phyloP scores from a whole-genome alignment of 2,113 vertebrate species.

The Aegithalos caudatus region DNA sequence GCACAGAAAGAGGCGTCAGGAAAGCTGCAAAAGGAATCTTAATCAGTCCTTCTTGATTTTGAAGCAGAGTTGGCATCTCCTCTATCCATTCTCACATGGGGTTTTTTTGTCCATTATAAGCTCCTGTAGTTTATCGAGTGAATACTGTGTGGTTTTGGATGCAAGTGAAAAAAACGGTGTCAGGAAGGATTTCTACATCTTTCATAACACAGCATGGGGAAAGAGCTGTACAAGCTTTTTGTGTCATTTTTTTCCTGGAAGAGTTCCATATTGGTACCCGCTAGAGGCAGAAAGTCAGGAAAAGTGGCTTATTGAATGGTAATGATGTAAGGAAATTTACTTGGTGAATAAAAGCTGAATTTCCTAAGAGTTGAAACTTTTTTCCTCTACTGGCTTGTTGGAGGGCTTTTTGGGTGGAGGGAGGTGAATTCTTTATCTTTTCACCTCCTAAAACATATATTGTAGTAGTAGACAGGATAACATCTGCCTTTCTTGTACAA shows the following conservation, averaged over 20 bases:
- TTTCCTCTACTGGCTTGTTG: background rate
- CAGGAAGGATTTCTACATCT: background rate
- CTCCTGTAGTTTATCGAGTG: background rate
- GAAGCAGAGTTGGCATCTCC: background rate
- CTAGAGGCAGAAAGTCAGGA: background rate
- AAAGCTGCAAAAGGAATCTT: background rate
- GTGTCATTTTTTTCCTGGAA: background rate
- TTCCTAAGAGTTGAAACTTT: background rate
- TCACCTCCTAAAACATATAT: background rate
- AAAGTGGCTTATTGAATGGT: background rate
- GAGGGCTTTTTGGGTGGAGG: background rate
- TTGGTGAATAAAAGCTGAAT: background rate
- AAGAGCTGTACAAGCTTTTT: background rate
- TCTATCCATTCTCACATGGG: background rate
- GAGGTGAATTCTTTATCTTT: background rate
- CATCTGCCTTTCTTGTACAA: background rate
- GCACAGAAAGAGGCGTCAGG: background rate
- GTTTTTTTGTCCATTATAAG: background rate
- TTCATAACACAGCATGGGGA: background rate
- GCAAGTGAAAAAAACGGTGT: background rate
- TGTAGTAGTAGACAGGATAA: background rate
- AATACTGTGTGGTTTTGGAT: background rate
- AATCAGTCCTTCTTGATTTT: background rate
- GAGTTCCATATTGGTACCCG: background rate
- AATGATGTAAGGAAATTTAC: background rate